Evolutionary conservation across 2,113 vertebrate species (phyloP).

Genomic region (Beaufortia kweichowensis): DNA sequence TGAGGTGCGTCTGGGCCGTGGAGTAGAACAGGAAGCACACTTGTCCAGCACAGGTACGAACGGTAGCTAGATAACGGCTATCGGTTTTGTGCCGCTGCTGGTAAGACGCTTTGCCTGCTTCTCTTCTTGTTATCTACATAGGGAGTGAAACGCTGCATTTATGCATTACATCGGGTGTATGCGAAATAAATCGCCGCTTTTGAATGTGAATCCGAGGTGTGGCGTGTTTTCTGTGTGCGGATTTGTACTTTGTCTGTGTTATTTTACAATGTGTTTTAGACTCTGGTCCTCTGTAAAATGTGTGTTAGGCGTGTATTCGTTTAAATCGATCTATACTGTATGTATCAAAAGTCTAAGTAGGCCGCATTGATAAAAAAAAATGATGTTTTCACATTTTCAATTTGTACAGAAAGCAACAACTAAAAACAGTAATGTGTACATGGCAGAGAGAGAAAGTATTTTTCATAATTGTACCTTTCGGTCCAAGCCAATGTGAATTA

Average conservation of each 20-base stretch:
- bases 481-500: not conserved
- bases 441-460: too few species aligned
- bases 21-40: slow-evolving; percentile 22
- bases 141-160: slow-evolving; percentile 36
- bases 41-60: slow-evolving; percentile 31
- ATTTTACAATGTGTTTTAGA: not conserved
- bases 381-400: too few species aligned
- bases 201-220: not conserved
- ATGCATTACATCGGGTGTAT: slow-evolving; percentile 30
- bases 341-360: too few species aligned
- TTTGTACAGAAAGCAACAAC: too few species aligned
- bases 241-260: not conserved
- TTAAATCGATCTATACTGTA: too few species aligned
- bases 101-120: not conserved
- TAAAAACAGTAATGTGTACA: too few species aligned
- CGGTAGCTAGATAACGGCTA: slow-evolving; percentile 31
- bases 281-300: too few species aligned
- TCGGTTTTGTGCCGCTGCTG: slow-evolving; percentile 11
- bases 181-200: not conserved
- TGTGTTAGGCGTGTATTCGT: too few species aligned
- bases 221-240: not conserved
- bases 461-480: too few species aligned
- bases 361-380: too few species aligned
- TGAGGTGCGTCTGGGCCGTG: slow-evolving; percentile 10
- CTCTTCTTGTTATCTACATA: slow-evolving; percentile 28